Percentiles rank a stretch among this genome's conserved stretches.
These are phyloP conservation scores for Tuta absoluta DNA, from an alignment of 2,888 invertebrate species.

Conservation along the genomic window DNA sequence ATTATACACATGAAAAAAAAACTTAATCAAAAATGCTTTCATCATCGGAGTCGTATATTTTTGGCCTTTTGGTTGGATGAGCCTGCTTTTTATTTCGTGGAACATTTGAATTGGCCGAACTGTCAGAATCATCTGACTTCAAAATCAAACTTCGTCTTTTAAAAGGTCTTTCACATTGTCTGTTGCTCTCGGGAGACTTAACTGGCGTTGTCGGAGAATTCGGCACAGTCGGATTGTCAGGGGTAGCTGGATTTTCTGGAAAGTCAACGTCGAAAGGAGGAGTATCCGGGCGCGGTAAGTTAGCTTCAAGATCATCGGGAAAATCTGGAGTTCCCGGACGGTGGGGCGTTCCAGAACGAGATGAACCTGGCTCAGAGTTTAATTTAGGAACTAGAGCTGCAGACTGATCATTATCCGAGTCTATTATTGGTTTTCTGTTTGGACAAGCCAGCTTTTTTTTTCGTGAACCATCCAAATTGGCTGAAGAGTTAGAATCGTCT, in stretches of 20 bases:
- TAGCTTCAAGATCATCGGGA: no score
- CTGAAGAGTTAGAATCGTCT: neutral
- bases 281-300: neutral
- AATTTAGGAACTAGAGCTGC: neutral
- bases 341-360: no score
- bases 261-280: neutral
- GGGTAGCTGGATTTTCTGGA: neutral
- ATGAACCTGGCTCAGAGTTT: neutral
- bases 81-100: no score
- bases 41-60: constrained; percentile 7
- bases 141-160: neutral
- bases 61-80: neutral
- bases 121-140: neutral
- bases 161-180: neutral
- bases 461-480: no score
- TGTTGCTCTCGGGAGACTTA: neutral
- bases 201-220: neutral
- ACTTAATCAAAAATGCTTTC: constrained; percentile 8
- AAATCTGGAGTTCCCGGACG: no score
- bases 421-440: no score
- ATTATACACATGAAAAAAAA: neutral
- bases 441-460: no score
- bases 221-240: neutral
- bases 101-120: no score
- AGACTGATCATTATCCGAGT: no score